A percentile compares a stretch with the other conserved stretches of the same genome.
These are phyloP conservation scores for Sesamia inferens DNA, from an alignment of 2,888 invertebrate species.

Conservation along the genomic window DNA sequence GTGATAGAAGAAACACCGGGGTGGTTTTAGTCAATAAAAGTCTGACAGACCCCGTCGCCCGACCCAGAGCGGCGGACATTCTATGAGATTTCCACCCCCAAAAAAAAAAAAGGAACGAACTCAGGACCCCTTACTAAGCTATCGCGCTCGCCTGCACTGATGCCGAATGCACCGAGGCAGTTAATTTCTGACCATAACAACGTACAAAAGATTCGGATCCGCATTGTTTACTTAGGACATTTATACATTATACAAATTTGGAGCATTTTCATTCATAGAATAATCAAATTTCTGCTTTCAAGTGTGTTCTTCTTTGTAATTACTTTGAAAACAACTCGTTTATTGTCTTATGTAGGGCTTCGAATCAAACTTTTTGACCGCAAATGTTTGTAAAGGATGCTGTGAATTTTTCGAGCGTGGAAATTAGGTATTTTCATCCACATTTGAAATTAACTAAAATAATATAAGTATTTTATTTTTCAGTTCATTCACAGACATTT, in stretches of 20 bases:
- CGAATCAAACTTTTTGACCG: neutral
- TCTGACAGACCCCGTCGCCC: too few species aligned
- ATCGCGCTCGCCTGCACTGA: neutral
- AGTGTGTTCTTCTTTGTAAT: neutral
- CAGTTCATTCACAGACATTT: too few species aligned
- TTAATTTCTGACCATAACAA: neutral
- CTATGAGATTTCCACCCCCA: too few species aligned
- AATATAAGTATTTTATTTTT: neutral
- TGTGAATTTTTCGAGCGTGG: neutral
- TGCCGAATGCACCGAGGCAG: neutral
- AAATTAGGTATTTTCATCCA: neutral
- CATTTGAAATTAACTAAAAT: neutral
- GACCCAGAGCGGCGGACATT: too few species aligned
- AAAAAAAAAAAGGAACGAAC: too few species aligned
- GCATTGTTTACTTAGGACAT: neutral
- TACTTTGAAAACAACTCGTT: neutral
- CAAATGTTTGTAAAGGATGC: conserved; percentile 5
- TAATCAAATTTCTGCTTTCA: neutral
- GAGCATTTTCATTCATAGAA: neutral
- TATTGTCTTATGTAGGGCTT: neutral
- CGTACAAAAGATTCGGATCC: neutral
- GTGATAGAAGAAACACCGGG: too few species aligned
- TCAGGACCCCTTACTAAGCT: neutral
- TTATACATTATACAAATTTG: neutral
- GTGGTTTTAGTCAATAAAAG: too few species aligned